Evolutionary conservation across 2,113 vertebrate genomes (phyloP).

Genomic region (Tursiops truncatus): DNA sequence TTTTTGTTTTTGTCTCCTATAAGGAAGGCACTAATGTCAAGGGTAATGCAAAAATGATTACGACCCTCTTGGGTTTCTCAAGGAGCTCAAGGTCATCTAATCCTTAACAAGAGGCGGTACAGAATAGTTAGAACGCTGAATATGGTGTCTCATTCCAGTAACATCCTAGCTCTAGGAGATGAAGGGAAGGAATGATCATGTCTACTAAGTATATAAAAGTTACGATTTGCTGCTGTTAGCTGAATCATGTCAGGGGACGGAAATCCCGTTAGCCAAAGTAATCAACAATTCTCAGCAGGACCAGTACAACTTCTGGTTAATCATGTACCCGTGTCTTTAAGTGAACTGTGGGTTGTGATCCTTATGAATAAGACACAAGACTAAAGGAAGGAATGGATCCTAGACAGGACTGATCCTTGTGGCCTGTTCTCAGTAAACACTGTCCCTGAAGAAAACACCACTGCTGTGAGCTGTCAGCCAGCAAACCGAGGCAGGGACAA

Average conservation of each 20-base stretch:
- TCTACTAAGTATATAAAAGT: background rate
- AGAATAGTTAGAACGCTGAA: background rate
- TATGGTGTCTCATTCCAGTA: background rate
- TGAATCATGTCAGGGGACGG: background rate
- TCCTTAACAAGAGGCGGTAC: background rate
- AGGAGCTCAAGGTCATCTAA: background rate
- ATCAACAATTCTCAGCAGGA: background rate
- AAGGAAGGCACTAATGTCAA: background rate
- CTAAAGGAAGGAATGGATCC: background rate
- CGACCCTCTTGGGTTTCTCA: background rate
- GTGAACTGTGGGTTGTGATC: background rate
- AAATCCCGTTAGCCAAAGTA: background rate
- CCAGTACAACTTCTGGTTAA: background rate
- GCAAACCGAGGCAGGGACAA: background rate
- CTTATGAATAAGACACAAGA: background rate
- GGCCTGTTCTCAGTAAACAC: background rate
- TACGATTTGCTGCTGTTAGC: background rate
- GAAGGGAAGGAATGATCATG: background rate
- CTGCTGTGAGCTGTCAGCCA: background rate
- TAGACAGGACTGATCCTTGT: background rate
- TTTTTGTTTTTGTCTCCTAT: background rate
- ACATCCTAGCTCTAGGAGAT: background rate
- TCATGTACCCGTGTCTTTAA: background rate
- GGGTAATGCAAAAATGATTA: constrained; percentile 1
- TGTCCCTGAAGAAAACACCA: background rate